Evolutionary conservation across 2,888 invertebrate species (phyloP), one percentile per base, ranked within the genome.

Genomic region (Agrenia bidenticulata): DNA sequence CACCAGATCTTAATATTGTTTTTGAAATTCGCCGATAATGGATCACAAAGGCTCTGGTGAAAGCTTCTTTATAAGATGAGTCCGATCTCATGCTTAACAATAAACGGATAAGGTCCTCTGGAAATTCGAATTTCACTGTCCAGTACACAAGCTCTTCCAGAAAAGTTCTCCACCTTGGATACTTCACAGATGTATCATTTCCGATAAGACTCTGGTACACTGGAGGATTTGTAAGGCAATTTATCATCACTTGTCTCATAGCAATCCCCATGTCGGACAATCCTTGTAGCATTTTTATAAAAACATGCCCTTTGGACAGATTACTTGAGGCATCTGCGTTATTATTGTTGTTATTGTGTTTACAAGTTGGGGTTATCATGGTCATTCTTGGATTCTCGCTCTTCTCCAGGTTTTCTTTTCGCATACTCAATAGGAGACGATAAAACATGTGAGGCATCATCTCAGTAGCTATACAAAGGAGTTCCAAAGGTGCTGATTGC

Each of bases 121-220:
- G 97, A 82, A 97, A 97, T 81, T 97, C 94, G 80, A 90, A 94
- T 79, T 92, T 92, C 67, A 97, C 94, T 24, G 94, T 94, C 97
- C 97, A 98, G 83, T 97, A 97, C 77, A 96, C 91, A 74, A 98
- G 85, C 82, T 98, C 97, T 80, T 97, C 96, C 24, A 95, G 83
- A 68, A 94, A 86, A 0, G 92, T 93, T 76, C 86, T 42, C 11
- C 11, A 58, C 17, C 37, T n/a, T 41, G 56, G 32, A 19, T 19
- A 39, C 58, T 0, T 58, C 63, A 39, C 63, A 7, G 64, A 27
- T 2, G 58, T 41, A 5, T 45, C 45, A 45, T 15, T 19, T 4
- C 4, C 45, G 9, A 15, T 5, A 19, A 63, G 24, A 49, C 21
- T 39, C 19, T 58, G 39, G 49, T 73, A 72, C 17, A 78, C 70